phyloP scores from a whole-genome alignment of 2,113 vertebrate genomes.

The Gallinago jamesoni region DNA sequence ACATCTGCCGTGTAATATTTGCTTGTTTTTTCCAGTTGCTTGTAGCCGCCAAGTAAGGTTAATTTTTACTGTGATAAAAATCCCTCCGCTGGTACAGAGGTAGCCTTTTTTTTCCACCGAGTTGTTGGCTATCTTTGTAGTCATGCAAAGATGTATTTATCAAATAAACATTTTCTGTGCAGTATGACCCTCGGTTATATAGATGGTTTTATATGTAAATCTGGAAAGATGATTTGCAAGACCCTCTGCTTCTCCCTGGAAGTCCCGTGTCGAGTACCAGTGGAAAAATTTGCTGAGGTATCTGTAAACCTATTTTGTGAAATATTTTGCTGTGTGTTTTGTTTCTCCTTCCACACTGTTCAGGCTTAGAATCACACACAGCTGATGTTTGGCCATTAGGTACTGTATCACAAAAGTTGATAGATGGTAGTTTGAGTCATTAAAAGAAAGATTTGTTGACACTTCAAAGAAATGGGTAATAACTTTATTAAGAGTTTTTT shows the following conservation, averaged over 20 bases:
- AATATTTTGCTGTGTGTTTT: not conserved
- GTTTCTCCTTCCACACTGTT: not conserved
- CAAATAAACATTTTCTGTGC: not conserved
- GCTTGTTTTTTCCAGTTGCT: not conserved
- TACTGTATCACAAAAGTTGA: not conserved
- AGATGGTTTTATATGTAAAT: not conserved
- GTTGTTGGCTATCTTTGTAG: not conserved
- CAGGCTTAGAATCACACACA: not conserved
- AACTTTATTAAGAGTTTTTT: not conserved
- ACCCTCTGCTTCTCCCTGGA: not conserved
- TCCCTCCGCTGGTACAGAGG: not conserved
- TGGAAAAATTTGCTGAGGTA: not conserved
- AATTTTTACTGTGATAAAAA: not conserved
- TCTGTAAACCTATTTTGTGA: not conserved
- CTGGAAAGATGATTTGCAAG: not conserved
- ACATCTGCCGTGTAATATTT: not conserved
- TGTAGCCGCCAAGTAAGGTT: not conserved
- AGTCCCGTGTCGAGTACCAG: not conserved
- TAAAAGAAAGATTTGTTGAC: not conserved
- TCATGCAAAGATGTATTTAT: not conserved
- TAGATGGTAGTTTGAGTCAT: not conserved
- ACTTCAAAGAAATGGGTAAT: not conserved
- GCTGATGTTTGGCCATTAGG: not conserved
- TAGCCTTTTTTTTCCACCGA: not conserved
- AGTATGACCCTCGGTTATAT: not conserved